phyloP scores from a whole-genome alignment of 2,888 invertebrate genomes.

The Disparrhopalites patrizii region DNA sequence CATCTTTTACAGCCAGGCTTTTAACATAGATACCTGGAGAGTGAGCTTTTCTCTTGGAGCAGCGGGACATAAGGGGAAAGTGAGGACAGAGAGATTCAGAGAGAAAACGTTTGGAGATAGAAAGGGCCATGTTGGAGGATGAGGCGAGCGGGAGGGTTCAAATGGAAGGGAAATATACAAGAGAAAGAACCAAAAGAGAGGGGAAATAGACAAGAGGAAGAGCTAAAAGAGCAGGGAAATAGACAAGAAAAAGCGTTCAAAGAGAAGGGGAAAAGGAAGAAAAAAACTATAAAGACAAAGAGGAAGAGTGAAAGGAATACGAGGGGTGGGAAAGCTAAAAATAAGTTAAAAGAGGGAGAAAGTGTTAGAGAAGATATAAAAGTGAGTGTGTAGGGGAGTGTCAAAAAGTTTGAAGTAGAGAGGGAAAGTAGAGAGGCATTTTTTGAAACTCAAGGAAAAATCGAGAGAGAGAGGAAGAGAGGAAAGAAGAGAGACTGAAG shows the following conservation, averaged over 20 bases:
- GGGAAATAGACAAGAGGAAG: too few species aligned
- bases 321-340: background rate
- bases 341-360: background rate
- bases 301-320: background rate
- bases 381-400: background rate
- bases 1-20: too few species aligned
- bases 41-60: too few species aligned
- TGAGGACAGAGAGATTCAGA: background rate
- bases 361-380: background rate
- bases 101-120: background rate
- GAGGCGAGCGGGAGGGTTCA: background rate
- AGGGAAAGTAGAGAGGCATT: background rate
- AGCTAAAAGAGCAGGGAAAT: background rate
- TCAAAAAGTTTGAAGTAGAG: background rate
- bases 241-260: slow-evolving; percentile 12
- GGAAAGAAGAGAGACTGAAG: background rate
- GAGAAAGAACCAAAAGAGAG: background rate
- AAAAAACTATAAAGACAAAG: background rate
- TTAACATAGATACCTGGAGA: too few species aligned
- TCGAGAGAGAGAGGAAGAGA: background rate
- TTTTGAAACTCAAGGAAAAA: too few species aligned
- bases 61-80: background rate
- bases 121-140: background rate
- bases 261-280: background rate
- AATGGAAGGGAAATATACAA: background rate